Evolutionary conservation across 2,888 invertebrate species (phyloP).

Genomic region (Drosophila trichaetosa): DNA sequence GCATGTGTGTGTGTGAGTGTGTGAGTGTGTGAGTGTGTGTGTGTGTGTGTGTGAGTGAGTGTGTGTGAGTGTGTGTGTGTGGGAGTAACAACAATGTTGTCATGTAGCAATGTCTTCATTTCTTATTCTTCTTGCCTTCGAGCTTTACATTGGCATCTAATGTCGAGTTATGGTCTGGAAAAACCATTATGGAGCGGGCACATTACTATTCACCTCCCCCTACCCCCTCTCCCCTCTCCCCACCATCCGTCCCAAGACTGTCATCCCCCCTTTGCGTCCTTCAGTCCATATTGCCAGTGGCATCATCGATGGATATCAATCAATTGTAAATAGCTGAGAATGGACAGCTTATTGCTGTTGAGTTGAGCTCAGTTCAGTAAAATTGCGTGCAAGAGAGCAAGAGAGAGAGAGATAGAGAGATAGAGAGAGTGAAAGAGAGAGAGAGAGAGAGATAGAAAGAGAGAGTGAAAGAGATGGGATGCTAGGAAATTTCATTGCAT

Average conservation of each 20-base stretch:
- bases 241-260: too few species aligned
- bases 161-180: slow-evolving; percentile 18
- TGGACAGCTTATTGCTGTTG: slow-evolving; percentile 17
- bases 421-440: neutral
- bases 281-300: neutral
- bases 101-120: slow-evolving; percentile 65
- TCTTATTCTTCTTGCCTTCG: slow-evolving; percentile 26
- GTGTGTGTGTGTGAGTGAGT: slow-evolving; percentile 1
- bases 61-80: slow-evolving; percentile 10
- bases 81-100: slow-evolving; percentile 59
- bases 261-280: neutral
- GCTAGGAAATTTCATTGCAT: slow-evolving; percentile 26
- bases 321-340: slow-evolving; percentile 61
- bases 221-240: rapidly evolving
- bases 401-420: neutral
- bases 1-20: slow-evolving; percentile 14
- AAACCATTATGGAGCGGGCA: neutral
- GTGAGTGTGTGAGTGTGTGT: slow-evolving; percentile 10
- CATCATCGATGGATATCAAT: slow-evolving; percentile 51
- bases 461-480: neutral
- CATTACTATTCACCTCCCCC: neutral
- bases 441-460: neutral
- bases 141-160: slow-evolving; percentile 35
- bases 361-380: neutral
- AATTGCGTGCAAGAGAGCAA: neutral